phyloP scores from a whole-genome alignment of 2,113 vertebrate genomes.

The Indicator maculatus region DNA sequence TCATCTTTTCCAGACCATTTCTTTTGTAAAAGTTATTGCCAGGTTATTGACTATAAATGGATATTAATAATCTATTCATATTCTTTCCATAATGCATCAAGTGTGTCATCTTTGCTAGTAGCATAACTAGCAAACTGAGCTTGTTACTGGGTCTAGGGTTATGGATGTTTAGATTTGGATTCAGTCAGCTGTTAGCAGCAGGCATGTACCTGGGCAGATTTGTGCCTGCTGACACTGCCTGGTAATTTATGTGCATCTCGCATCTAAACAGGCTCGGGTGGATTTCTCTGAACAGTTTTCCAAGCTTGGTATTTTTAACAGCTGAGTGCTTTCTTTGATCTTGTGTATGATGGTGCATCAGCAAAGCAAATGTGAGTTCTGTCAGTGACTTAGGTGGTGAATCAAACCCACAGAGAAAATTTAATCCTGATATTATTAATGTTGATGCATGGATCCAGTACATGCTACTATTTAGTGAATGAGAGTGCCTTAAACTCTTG shows the following conservation, averaged over 20 bases:
- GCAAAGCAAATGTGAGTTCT: background rate
- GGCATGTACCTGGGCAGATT: background rate
- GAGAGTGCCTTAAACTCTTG: background rate
- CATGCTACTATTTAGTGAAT: background rate
- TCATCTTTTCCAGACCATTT: background rate
- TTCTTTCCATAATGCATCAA: background rate
- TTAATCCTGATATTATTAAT: background rate
- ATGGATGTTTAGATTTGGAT: background rate
- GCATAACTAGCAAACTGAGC: background rate
- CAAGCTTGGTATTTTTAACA: background rate
- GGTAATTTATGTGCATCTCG: fast-evolving
- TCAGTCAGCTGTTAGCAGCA: background rate
- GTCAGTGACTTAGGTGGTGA: background rate
- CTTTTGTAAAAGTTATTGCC: background rate
- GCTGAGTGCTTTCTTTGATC: background rate
- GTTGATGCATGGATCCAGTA: background rate
- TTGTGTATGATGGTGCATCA: background rate
- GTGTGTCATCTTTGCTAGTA: background rate
- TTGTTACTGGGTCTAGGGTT: background rate
- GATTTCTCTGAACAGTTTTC: background rate
- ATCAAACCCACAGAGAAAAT: background rate
- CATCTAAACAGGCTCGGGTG: background rate
- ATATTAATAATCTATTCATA: background rate
- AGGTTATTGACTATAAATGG: background rate
- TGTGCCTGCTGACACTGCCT: background rate